phyloP scores from a whole-genome alignment of 2,797 vertebrate genomes.

The Stomatorhinus walkeri region DNA sequence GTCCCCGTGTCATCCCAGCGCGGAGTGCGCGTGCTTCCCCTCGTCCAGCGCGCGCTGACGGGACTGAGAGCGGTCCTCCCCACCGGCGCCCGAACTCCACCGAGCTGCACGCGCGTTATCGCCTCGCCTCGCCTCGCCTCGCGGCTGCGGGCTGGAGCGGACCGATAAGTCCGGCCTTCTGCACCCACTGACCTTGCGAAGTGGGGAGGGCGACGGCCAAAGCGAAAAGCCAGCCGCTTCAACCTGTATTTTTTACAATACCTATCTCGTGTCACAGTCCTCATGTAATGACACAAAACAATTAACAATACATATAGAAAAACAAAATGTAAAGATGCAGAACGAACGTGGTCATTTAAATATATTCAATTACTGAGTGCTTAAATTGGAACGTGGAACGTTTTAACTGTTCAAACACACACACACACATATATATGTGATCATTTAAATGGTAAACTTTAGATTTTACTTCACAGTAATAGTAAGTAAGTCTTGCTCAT shows the following conservation, averaged over 20 bases:
- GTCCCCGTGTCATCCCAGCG: slow-evolving; percentile 9
- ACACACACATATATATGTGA: neutral
- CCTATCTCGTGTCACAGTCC: neutral
- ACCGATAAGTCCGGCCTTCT: slow-evolving; percentile 58
- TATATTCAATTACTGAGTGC: neutral
- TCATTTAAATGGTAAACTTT: neutral
- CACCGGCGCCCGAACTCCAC: slow-evolving; percentile 36
- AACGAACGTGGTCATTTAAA: neutral
- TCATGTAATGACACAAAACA: neutral
- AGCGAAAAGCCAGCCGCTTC: slow-evolving; percentile 49
- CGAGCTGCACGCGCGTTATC: slow-evolving; percentile 27
- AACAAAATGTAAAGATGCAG: neutral
- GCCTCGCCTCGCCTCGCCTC: slow-evolving; percentile 35
- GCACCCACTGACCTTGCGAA: slow-evolving; percentile 65
- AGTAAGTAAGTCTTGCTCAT: neutral
- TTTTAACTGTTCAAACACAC: neutral
- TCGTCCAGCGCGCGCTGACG: slow-evolving; percentile 2
- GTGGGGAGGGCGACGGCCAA: slow-evolving; percentile 10
- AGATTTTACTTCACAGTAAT: neutral
- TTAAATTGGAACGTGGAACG: neutral
- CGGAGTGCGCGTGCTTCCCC: slow-evolving; percentile 22
- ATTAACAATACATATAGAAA: neutral
- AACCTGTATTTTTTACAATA: slow-evolving; percentile 48
- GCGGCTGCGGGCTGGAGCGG: slow-evolving; percentile 45
- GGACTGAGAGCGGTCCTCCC: slow-evolving; percentile 23